These are phyloP conservation scores for Drosophila arizonae DNA, from an alignment of 1,140 invertebrate species.

Conservation along the genomic window DNA sequence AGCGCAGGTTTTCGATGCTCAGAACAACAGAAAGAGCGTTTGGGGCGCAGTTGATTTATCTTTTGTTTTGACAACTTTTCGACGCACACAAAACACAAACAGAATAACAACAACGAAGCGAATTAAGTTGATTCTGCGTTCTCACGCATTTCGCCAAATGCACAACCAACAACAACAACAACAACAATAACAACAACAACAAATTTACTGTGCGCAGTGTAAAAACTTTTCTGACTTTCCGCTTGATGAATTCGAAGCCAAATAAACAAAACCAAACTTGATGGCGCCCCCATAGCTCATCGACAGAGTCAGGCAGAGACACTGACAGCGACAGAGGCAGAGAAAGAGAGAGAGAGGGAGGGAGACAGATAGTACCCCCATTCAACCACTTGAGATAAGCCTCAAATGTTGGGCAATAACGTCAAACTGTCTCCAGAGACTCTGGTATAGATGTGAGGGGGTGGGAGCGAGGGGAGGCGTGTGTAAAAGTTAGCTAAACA, in stretches of 20 bases:
- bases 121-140: constrained; percentile 67
- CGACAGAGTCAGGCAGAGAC: not conserved
- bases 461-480: not conserved
- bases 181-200: constrained; percentile 5
- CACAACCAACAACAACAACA: constrained; percentile 22
- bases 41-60: constrained; percentile 71
- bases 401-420: constrained; percentile 49
- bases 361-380: not conserved
- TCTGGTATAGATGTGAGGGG: not conserved
- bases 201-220: constrained; percentile 24
- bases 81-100: constrained; percentile 43
- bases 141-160: constrained; percentile 71
- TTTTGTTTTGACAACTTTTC: constrained; percentile 78
- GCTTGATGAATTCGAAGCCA: constrained; percentile 76
- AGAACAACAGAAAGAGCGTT: constrained; percentile 21
- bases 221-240: constrained; percentile 67
- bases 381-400: constrained; percentile 35
- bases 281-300: constrained; percentile 5
- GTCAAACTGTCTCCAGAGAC: constrained; percentile 66
- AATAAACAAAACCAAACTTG: constrained; percentile 69
- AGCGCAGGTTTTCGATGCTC: not conserved
- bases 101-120: constrained; percentile 38
- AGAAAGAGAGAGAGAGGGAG: not conserved
- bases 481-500: constrained; percentile 7
- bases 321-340: not conserved